These are phyloP conservation scores for Furcifer pardalis DNA, from an alignment of 2,797 vertebrate species.

Conservation along the genomic window DNA sequence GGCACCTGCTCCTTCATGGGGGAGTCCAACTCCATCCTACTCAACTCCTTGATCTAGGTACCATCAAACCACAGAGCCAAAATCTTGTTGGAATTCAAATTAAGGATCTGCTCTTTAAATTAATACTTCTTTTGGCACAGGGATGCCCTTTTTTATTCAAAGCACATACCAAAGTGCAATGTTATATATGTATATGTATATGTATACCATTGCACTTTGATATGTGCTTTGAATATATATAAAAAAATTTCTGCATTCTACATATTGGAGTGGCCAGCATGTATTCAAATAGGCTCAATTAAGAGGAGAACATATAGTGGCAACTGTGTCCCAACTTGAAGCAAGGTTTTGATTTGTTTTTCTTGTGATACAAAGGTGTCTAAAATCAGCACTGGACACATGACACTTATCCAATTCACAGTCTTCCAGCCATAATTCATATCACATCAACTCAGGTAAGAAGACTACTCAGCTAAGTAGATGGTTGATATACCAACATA, in stretches of 20 bases:
- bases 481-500: neutral
- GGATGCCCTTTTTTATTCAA: neutral
- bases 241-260: neutral
- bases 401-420: neutral
- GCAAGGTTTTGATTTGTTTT: neutral
- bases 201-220: too few relatives aligned
- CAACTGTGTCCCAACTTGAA: neutral
- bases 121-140: neutral
- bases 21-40: too few relatives aligned
- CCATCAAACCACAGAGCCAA: too few relatives aligned
- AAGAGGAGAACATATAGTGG: neutral
- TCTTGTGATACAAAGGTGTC: neutral
- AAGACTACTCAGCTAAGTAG: neutral
- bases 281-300: neutral
- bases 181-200: too few relatives aligned
- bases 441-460: neutral
- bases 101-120: neutral
- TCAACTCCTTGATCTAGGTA: too few relatives aligned
- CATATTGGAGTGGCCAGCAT: neutral
- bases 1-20: too few relatives aligned
- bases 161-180: neutral
- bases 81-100: too few relatives aligned
- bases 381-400: neutral
- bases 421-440: neutral
- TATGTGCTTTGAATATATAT: too few relatives aligned